Base-by-base conservation (phyloP, 2,113 vertebrate genomes). In the Anhinga rufa region DNA sequence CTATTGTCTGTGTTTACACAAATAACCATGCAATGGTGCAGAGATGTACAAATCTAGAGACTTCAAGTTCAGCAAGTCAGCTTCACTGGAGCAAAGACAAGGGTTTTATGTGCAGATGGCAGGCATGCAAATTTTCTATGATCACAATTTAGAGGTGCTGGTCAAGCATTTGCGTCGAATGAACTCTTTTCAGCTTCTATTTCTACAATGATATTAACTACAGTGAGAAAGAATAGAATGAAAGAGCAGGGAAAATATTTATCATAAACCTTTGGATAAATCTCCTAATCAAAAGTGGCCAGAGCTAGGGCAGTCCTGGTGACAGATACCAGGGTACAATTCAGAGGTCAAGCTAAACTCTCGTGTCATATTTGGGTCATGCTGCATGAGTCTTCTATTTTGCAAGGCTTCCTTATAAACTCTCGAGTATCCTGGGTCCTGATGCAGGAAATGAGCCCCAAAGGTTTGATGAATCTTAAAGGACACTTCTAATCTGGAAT, bases 51-150 rank as follows among this genome's bases (percentile, higher is more conserved):
- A 84, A 91, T 80, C 62, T 42, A 51, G 60, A 78, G 69, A 32
- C 34, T 76, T 64, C 61, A 65, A 75, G 83, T 94, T 93, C 91
- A 93, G 72, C 48, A 72, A 92, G 55, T 48, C 77, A 82, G 91
- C 77, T 93, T 92, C 54, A 20, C 77, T 84, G 74, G 69, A 93
- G 96, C 86, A 91, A 93, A 93, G 77, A 79, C 44, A 86, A 78
- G 42, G 62, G 15, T 85, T 94, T 84, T 42, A 28, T 78, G 81
- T 89, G 93, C 93, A 96, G 91, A 95, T 92, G 95, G 92, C 91
- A 87, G 77, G 86, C 88, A 95, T 95, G 93, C 74, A 95, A 94
- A 97, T 96, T 91, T 57, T 65, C 31, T 89, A 79, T n/a, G 57
- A 86, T 86, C 81, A 94, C 80, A 61, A 82, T 95, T 94, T 69